phyloP scores from a whole-genome alignment of 2,888 invertebrate species.

The Mimas tiliae region DNA sequence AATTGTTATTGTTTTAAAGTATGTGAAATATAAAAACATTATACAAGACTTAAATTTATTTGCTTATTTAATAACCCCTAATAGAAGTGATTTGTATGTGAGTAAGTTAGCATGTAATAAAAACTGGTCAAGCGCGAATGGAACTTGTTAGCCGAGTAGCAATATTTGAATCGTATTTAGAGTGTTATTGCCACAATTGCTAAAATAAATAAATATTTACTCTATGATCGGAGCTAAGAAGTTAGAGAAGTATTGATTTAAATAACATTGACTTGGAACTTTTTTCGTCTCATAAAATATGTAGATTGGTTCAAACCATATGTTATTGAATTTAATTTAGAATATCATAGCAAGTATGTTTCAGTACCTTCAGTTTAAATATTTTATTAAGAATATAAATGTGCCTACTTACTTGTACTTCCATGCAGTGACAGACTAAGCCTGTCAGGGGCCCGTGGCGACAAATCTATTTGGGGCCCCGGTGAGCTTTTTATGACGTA shows the following conservation, averaged over 20 bases:
- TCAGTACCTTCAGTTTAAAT: too few relatives aligned
- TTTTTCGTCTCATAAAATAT: too few relatives aligned
- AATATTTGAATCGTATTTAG: not conserved
- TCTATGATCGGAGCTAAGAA: not conserved
- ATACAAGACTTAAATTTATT: conserved; percentile 42
- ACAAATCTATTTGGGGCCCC: too few relatives aligned
- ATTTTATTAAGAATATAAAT: not conserved
- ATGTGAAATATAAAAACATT: conserved; percentile 26
- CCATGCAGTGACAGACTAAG: too few relatives aligned
- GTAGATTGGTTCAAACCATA: too few relatives aligned
- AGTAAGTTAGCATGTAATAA: not conserved
- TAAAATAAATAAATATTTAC: not conserved
- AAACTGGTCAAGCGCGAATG: not conserved
- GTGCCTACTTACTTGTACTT: too few relatives aligned
- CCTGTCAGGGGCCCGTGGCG: too few relatives aligned
- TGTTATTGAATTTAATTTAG: too few relatives aligned
- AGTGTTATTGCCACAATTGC: not conserved
- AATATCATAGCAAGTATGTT: too few relatives aligned
- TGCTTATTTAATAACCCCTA: conserved; percentile 31
- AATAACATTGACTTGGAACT: too few relatives aligned
- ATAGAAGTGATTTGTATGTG: not conserved
- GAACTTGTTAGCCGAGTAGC: not conserved
- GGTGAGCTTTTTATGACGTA: too few relatives aligned
- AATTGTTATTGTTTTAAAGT: conserved; percentile 22
- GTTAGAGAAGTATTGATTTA: too few relatives aligned